These are phyloP conservation scores for Centropus unirufus DNA, from an alignment of 2,113 vertebrate genomes.

Conservation along the genomic window DNA sequence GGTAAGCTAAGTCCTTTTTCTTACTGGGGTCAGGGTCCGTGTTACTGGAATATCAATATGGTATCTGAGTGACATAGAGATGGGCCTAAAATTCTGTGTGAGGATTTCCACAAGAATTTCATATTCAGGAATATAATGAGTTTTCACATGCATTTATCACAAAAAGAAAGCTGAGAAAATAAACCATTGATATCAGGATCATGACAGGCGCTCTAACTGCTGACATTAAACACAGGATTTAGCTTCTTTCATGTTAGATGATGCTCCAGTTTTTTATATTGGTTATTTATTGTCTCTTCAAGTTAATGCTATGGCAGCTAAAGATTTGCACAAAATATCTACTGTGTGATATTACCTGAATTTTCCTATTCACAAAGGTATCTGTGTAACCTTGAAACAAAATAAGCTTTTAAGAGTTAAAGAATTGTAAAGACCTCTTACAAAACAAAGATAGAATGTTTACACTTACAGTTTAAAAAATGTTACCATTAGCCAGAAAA, in stretches of 20 bases:
- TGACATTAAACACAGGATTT: neutral
- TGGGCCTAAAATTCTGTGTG: neutral
- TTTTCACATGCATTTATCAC: neutral
- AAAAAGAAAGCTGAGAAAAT: neutral
- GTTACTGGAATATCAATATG: neutral
- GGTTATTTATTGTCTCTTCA: neutral
- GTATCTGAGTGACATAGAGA: no score
- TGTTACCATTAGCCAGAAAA: neutral
- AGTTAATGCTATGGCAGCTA: neutral
- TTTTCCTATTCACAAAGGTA: neutral
- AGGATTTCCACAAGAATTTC: neutral
- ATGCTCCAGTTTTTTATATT: neutral
- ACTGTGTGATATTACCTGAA: neutral
- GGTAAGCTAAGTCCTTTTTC: constrained; percentile 38
- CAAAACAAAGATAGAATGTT: neutral
- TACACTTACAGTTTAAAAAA: neutral
- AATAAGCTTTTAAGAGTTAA: neutral
- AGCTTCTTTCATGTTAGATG: neutral
- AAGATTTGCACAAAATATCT: neutral
- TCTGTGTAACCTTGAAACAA: neutral
- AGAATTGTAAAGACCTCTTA: neutral
- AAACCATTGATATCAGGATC: neutral
- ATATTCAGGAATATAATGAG: neutral
- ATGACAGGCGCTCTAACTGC: neutral
- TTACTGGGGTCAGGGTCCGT: neutral